Evolutionary conservation across 2,797 vertebrate species (phyloP), one percentile per base, ranked within the genome.

Genomic region (Sorex maritimensis): DNA sequence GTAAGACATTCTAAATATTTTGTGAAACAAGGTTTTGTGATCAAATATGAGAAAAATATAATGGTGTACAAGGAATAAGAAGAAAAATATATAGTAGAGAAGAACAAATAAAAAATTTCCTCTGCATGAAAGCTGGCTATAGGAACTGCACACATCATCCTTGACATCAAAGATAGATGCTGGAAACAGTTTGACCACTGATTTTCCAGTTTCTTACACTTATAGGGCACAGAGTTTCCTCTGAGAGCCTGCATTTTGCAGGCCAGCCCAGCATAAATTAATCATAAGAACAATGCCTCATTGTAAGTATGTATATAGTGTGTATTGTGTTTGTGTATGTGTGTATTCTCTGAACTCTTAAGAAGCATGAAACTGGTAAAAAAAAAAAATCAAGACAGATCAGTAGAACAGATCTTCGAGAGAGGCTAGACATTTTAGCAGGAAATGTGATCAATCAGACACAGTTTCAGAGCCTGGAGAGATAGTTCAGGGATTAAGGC

Each of bases 1-100:
- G 52, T 55, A 55, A 55, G 13, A 14, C 52, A 55, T 14, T 46
- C 44, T 58, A 68, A 81, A 52, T 71, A 10, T 68, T 82, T 68
- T 72, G 28, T 61, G 58, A 85, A 84, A 44, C 5, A 21, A 90
- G 21, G 0, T 11, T 71, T 30, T 87, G 4, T 63, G 24, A 81
- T 63, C 6, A 93, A 80, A 74, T 80, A 49, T 58, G 17, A 91
- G 49, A 79, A 68, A 91, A 85, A 52, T 52, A 30, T 0, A 71
- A n/a, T 58, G 34, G 12, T 63, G 26, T 41, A 75, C 63, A 81
- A 61, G 3, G 7, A 79, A 12, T 61, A 86, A 65, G 19, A 78
- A 81, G 44, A 88, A 74, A n/a, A 68, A 38, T 71, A 23, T 71
- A 19, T 24, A 67, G 44, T 68, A 68, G 2, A 88, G 63, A 69